Evolutionary conservation across 2,113 vertebrate genomes (phyloP).

Genomic region (Gobio gobio): DNA sequence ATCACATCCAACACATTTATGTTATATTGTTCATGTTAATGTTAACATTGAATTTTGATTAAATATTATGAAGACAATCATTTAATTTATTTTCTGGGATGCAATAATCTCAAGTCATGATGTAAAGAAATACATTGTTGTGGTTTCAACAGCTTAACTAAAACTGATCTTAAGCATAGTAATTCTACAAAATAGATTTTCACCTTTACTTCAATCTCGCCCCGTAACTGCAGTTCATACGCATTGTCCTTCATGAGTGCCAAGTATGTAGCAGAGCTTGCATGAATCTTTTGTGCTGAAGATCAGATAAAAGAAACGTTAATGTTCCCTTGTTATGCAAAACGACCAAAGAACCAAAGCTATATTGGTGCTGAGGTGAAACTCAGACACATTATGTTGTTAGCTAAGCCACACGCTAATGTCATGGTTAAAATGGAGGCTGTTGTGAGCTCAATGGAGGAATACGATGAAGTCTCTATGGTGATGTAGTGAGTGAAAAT

Average conservation of each 20-base stretch:
- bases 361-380: neutral
- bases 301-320: neutral
- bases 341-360: neutral
- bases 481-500: conserved; percentile 51
- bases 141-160: neutral
- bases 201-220: conserved; percentile 92
- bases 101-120: neutral
- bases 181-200: conserved; percentile 20
- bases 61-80: neutral
- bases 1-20: neutral
- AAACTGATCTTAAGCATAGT: neutral
- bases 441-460: neutral
- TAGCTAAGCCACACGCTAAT: neutral
- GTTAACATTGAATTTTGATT: neutral
- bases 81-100: neutral
- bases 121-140: neutral
- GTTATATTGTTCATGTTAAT: neutral
- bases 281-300: conserved; percentile 87
- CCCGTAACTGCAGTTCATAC: conserved; percentile 85
- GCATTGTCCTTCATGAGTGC: conserved; percentile 82
- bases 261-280: conserved; percentile 84
- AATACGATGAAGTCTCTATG: conserved; percentile 30
- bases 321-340: neutral
- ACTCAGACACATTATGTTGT: neutral
- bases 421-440: neutral